phyloP scores from a whole-genome alignment of 2,888 invertebrate species.

The Megastigmus dorsalis region DNA sequence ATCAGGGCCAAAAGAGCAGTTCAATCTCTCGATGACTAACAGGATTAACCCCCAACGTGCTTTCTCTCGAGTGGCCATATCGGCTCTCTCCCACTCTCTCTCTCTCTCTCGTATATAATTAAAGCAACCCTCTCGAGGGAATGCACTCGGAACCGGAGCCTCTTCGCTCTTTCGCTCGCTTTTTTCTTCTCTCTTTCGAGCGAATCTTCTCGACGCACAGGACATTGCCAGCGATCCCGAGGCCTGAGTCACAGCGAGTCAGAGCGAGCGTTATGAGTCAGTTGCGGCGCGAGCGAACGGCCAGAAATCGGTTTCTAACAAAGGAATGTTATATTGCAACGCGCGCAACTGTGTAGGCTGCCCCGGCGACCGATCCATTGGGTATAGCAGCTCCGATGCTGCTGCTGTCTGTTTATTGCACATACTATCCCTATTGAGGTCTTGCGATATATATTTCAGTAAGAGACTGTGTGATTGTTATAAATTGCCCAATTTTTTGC shows the following conservation, averaged over 20 bases:
- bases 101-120: slow-evolving; percentile 30
- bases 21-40: slow-evolving; percentile 36
- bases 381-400: too few relatives aligned
- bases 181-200: slow-evolving; percentile 35
- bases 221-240: slow-evolving; percentile 68
- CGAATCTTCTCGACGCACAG: slow-evolving; percentile 56
- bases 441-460: too few relatives aligned
- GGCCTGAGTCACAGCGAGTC: slow-evolving; percentile 67
- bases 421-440: too few relatives aligned
- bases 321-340: too few relatives aligned
- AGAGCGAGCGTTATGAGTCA: slow-evolving; percentile 65
- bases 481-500: too few relatives aligned
- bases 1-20: neutral
- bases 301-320: slow-evolving; percentile 69
- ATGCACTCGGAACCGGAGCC: neutral
- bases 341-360: slow-evolving; percentile 59
- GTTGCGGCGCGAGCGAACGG: slow-evolving; percentile 61
- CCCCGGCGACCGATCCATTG: slow-evolving; percentile 42
- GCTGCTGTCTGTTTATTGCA: too few relatives aligned
- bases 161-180: neutral
- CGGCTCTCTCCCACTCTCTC: too few relatives aligned
- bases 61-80: neutral
- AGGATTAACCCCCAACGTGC: slow-evolving; percentile 31
- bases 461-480: too few relatives aligned
- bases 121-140: slow-evolving; percentile 16